These are phyloP conservation scores for Bos javanicus DNA, from an alignment of 2,113 vertebrate genomes.

Conservation along the genomic window DNA sequence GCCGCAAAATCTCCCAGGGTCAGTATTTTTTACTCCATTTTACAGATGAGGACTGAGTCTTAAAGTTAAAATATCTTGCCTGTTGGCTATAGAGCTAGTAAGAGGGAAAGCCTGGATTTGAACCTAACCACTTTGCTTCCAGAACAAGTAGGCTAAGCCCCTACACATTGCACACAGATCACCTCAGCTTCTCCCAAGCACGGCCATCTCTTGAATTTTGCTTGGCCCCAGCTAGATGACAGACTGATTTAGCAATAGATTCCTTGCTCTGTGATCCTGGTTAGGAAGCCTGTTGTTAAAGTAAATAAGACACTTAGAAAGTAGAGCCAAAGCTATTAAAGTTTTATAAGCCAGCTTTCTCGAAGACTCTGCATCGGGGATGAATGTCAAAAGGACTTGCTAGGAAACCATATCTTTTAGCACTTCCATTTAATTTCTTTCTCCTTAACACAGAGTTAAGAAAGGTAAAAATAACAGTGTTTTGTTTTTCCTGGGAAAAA, in stretches of 20 bases:
- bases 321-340: conserved; percentile 16
- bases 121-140: not conserved
- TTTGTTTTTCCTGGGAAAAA: conserved; percentile 48
- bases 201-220: not conserved
- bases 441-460: not conserved
- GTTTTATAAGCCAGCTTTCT: conserved; percentile 20
- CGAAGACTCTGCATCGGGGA: not conserved
- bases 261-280: not conserved
- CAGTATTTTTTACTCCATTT: not conserved
- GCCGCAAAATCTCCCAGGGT: not conserved
- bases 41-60: not conserved
- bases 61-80: not conserved
- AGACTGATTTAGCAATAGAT: not conserved
- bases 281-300: conserved; percentile 37
- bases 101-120: not conserved
- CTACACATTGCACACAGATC: not conserved
- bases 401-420: conserved; percentile 37
- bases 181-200: not conserved
- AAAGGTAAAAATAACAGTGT: conserved; percentile 56
- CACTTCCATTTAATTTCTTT: conserved; percentile 40
- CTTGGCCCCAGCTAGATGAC: not conserved
- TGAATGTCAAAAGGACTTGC: conserved; percentile 9
- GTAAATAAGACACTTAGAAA: conserved; percentile 26
- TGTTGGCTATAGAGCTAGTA: not conserved
- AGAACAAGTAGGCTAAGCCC: not conserved